Base-by-base conservation (phyloP, 2,888 invertebrate genomes). In the Luperina nickerlii region DNA sequence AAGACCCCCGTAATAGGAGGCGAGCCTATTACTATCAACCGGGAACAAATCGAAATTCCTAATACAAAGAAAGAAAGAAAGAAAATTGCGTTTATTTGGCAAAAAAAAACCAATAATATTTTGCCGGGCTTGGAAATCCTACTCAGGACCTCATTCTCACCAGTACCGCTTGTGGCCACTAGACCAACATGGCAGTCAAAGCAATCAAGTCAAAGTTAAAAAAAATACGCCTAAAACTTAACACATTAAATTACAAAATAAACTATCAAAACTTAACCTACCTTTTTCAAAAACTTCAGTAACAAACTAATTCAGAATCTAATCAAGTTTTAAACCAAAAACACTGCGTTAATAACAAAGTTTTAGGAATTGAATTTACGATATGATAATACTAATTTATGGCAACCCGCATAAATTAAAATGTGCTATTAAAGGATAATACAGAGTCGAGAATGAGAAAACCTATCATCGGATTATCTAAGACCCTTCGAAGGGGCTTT, bases 391-490 rank as follows among this genome's bases (percentile, higher is more conserved):
- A 84, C 65, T 74, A 86, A 88, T 87, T 87, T 86, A 89, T 86
- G 81, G 76, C 66, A 62, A 76, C 92, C 92, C 87, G 92, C 91
- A 92, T 92, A 92, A 87, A 92, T 92, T 92, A 89, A 89, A 91
- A 87, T 87, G 74, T 89, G 82, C 88, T 89, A 83, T 85, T 81
- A 80, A 83, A 90, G 88, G 89, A 90, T 91, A 87, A 90, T 89
- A 86, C 84, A 83, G 88, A 84, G 85, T 79, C 82, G 88, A 82
- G 87, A 87, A 87, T 83, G 87, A 89, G 90, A 90, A 90, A 90
- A 91, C 92, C 92, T 92, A 92, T 90, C 92, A 87, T 79, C 80
- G 91, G 92, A 91, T 91, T 91, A 91, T 83, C 72, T 80, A 68
- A 70, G 82, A 82, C 84, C 83, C 81, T 83, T 79, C 82, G 83